phyloP scores from a whole-genome alignment of 2,113 vertebrate species.

The Apodemus sylvaticus region DNA sequence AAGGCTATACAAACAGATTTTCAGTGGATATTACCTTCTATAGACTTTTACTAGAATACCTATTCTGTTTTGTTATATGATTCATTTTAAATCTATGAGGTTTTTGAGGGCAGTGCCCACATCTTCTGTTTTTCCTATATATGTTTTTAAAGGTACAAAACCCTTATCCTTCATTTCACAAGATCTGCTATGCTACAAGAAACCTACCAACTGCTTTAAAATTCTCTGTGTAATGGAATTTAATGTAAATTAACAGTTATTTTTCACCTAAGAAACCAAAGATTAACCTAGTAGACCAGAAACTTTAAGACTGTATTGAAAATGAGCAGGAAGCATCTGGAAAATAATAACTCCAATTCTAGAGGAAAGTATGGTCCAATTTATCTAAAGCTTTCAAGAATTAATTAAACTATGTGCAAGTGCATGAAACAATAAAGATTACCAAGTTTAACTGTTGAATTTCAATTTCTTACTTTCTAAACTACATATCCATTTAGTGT shows the following conservation, averaged over 20 bases:
- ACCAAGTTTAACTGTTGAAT: slow-evolving; percentile 28
- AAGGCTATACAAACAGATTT: slow-evolving; percentile 15
- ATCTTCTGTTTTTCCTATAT: neutral
- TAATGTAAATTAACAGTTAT: slow-evolving; percentile 43
- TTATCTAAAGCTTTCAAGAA: slow-evolving; percentile 33
- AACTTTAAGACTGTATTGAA: slow-evolving; percentile 20
- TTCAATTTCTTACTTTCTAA: slow-evolving; percentile 17
- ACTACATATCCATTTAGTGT: neutral
- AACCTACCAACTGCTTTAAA: neutral
- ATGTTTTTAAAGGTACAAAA: neutral
- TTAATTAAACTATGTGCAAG: slow-evolving; percentile 28
- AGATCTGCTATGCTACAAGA: neutral
- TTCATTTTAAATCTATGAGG: slow-evolving; percentile 21
- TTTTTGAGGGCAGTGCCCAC: neutral
- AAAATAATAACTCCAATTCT: neutral
- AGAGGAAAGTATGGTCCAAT: neutral
- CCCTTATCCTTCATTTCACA: neutral
- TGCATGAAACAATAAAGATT: neutral
- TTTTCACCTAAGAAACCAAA: neutral
- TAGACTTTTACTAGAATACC: neutral
- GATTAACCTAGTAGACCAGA: neutral
- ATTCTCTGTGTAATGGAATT: slow-evolving; percentile 37
- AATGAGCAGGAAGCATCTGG: slow-evolving; percentile 21
- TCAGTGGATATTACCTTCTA: neutral
- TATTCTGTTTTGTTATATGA: neutral